These are phyloP conservation scores for Sebastes baramenuke DNA, from an alignment of 2,797 vertebrate species.

Conservation along the genomic window DNA sequence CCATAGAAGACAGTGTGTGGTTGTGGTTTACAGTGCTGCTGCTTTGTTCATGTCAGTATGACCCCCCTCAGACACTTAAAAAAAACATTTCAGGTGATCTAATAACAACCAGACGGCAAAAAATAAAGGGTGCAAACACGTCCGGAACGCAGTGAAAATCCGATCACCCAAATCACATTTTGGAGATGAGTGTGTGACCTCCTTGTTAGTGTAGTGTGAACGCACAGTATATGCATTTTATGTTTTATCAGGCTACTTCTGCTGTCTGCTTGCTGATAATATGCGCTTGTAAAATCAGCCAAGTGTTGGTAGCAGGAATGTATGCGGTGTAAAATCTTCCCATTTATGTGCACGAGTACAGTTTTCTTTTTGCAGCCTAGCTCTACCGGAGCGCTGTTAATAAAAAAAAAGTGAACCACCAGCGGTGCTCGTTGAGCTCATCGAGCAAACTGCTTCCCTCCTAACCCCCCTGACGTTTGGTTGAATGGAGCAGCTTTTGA, in stretches of 20 bases:
- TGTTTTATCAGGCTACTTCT: conserved; percentile 39
- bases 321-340: conserved; percentile 24
- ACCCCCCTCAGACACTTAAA: conserved; percentile 22
- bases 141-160: not conserved
- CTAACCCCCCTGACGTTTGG: conserved; percentile 33
- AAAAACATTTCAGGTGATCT: conserved; percentile 25
- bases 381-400: conserved; percentile 3
- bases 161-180: conserved; percentile 26
- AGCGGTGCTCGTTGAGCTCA: conserved; percentile 8
- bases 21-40: conserved; percentile 21
- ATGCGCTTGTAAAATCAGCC: conserved; percentile 42
- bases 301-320: conserved; percentile 19
- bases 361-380: conserved; percentile 11
- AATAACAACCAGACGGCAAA: conserved; percentile 17
- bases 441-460: conserved; percentile 28
- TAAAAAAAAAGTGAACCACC: conserved; percentile 8
- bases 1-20: conserved; percentile 18
- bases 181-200: conserved; percentile 8
- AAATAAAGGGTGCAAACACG: conserved; percentile 23
- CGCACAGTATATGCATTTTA: conserved; percentile 28
- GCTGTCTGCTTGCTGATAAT: conserved; percentile 30
- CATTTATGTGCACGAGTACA: conserved; percentile 11
- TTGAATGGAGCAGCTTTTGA: conserved; percentile 36
- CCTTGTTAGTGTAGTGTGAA: conserved; percentile 33
- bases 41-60: conserved; percentile 9